Conservation (phyloP, 1,140 invertebrate genomes). For the Pissodes strobi region DNA sequence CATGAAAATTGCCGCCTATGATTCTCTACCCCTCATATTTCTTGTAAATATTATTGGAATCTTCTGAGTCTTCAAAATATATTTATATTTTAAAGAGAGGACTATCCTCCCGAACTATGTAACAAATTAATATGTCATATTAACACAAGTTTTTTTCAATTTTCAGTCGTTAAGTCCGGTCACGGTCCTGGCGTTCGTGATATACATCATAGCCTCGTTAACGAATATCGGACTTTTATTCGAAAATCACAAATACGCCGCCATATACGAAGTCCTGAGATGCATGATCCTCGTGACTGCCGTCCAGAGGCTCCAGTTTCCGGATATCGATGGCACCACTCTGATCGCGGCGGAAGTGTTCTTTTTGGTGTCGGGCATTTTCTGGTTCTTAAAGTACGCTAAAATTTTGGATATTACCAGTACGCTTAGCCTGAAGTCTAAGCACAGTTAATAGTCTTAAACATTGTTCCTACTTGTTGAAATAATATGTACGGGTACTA, state of each 20-base stretch:
- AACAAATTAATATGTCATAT: constrained; percentile 19
- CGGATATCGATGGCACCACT: constrained; percentile 35
- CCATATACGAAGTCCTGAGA: constrained; percentile 50
- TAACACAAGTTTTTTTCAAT: constrained; percentile 46
- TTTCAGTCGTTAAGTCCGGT: constrained; percentile 65
- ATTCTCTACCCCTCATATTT: too few relatives aligned
- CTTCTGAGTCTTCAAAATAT: too few relatives aligned
- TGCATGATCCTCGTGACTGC: constrained; percentile 50
- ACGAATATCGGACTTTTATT: constrained; percentile 73
- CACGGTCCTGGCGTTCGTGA: constrained; percentile 61
- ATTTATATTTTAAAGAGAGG: too few relatives aligned
- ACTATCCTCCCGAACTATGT: too few relatives aligned
- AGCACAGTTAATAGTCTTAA: too few relatives aligned
- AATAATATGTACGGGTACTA: too few relatives aligned
- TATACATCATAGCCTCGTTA: constrained; percentile 69
- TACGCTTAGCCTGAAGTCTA: too few relatives aligned
- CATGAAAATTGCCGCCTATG: too few relatives aligned
- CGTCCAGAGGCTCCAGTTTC: constrained; percentile 46
- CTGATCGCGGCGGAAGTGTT: constrained; percentile 51
- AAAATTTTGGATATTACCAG: constrained; percentile 47
- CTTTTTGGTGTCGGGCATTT: constrained; percentile 55
- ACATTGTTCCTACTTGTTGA: too few relatives aligned
- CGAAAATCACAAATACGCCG: constrained; percentile 57
- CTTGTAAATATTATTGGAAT: too few relatives aligned
- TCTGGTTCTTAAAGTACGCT: constrained; percentile 55